Evolutionary conservation across 2,888 invertebrate species (phyloP).

Genomic region (Nephrotoma appendiculata): DNA sequence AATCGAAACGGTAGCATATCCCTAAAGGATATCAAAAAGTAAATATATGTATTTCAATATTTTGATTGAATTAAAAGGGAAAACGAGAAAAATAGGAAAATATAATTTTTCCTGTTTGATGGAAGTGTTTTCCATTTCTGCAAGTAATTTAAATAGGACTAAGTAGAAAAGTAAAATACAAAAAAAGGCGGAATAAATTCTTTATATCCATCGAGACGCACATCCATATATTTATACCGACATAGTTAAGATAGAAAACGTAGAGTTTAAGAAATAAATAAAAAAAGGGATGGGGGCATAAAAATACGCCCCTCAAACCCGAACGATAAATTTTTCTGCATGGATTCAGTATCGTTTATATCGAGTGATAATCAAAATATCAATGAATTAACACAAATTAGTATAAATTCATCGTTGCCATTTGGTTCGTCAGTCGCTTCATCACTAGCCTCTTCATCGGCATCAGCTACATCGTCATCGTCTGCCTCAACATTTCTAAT

Average conservation of each 20-base stretch:
- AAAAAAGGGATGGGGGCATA: conserved; percentile 14
- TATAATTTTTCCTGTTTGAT: neutral
- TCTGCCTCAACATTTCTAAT: neutral
- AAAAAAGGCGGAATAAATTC: neutral
- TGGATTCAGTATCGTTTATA: conserved; percentile 13
- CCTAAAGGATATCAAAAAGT: neutral
- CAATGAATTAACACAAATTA: neutral
- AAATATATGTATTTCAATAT: neutral
- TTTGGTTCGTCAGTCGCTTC: neutral
- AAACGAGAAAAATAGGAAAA: neutral
- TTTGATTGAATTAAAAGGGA: neutral
- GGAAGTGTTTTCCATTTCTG: neutral
- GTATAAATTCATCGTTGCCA: neutral
- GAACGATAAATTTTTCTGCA: conserved; percentile 12
- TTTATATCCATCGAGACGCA: neutral
- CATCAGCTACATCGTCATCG: neutral
- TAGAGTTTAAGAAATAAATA: neutral
- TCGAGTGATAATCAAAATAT: conserved; percentile 10
- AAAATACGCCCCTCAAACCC: conserved; percentile 10
- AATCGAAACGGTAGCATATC: neutral
- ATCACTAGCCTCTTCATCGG: neutral
- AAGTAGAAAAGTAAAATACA: neutral
- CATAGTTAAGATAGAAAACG: neutral
- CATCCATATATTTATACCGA: neutral
- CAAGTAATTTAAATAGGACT: neutral